These are phyloP conservation scores for Lithodes maja DNA, from an alignment of 2,888 invertebrate species.

Conservation along the genomic window DNA sequence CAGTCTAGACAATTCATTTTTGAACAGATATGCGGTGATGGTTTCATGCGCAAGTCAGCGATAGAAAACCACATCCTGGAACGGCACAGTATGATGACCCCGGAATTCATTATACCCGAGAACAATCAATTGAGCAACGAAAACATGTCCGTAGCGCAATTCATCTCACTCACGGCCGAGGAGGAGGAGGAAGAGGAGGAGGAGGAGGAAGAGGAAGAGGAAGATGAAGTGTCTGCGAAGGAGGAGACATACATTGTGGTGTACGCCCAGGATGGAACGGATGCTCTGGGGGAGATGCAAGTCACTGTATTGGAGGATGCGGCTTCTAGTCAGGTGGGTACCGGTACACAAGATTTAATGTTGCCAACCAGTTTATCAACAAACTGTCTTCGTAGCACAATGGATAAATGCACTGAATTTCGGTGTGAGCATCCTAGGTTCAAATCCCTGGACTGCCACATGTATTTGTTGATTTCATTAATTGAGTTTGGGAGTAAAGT, in stretches of 20 bases:
- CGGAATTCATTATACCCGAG: constrained; percentile 24
- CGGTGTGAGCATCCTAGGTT: no score
- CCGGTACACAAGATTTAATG: no score
- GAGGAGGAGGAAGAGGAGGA: constrained; percentile 14
- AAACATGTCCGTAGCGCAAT: constrained; percentile 29
- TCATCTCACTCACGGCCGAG: constrained; percentile 38
- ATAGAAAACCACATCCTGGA: constrained; percentile 58
- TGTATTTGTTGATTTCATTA: no score
- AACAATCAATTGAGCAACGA: background rate
- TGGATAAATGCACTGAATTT: no score
- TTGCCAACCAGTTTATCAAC: no score
- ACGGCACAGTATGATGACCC: constrained; percentile 30
- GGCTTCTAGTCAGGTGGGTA: constrained; percentile 25
- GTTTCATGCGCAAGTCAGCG: constrained; percentile 50
- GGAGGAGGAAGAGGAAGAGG: constrained; percentile 16
- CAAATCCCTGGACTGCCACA: no score
- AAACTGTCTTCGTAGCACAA: no score
- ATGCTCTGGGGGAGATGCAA: constrained; percentile 41
- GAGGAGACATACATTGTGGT: constrained; percentile 58
- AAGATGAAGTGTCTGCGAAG: constrained; percentile 10
- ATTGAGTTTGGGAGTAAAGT: no score
- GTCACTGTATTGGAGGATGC: constrained; percentile 43
- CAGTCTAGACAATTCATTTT: no score
- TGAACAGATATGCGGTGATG: constrained; percentile 50
- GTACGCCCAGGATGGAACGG: constrained; percentile 42